Conservation (phyloP, 1,140 invertebrate genomes). For the Hylaeus volcanicus region DNA sequence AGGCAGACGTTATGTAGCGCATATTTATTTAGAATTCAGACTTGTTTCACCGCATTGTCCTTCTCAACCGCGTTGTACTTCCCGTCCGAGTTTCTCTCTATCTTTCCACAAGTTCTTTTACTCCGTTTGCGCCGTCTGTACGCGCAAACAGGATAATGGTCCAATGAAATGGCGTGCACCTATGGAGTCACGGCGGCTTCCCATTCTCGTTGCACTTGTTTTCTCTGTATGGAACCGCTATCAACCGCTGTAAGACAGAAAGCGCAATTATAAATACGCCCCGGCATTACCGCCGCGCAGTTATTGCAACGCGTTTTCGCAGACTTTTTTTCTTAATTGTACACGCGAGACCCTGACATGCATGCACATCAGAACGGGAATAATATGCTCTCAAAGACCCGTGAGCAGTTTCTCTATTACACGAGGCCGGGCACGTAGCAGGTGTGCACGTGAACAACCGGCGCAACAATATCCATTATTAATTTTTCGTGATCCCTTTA, state of each 20-base stretch:
- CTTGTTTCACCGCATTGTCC: not conserved
- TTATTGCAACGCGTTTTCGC: slow-evolving; percentile 23
- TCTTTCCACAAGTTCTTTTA: not conserved
- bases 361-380: not conserved
- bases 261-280: slow-evolving; percentile 69
- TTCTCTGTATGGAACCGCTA: slow-evolving; percentile 70
- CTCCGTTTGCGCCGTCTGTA: slow-evolving; percentile 2
- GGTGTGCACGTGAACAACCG: slow-evolving; percentile 66
- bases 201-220: slow-evolving; percentile 53
- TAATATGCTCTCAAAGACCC: not conserved
- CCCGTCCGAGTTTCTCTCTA: not conserved
- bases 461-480: slow-evolving; percentile 53
- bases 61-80: not conserved
- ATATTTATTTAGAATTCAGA: slow-evolving; percentile 1
- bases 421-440: slow-evolving; percentile 32
- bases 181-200: slow-evolving; percentile 43
- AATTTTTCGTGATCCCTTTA: slow-evolving; percentile 56
- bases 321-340: slow-evolving; percentile 18
- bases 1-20: no score
- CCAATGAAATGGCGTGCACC: slow-evolving; percentile 31
- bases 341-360: slow-evolving; percentile 46
- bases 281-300: slow-evolving; percentile 36
- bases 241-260: slow-evolving; percentile 61
- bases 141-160: slow-evolving; percentile 51
- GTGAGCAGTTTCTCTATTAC: slow-evolving; percentile 39